Percentiles rank a stretch among this genome's conserved stretches.
Evolutionary conservation across 2,113 vertebrate genomes (phyloP).

Genomic region (Fregata magnificens): DNA sequence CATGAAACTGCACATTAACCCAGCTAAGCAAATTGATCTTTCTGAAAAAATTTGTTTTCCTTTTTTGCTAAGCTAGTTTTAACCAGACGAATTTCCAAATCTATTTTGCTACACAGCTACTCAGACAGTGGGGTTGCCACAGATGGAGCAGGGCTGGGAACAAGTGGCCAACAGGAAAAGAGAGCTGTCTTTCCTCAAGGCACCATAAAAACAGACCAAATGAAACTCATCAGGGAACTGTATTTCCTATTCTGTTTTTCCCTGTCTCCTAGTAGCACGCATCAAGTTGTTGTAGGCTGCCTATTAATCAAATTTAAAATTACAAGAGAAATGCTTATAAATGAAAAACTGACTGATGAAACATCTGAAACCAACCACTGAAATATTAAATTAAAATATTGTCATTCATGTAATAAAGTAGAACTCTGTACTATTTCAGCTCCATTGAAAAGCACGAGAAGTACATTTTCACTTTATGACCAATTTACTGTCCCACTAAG

Average conservation of each 20-base stretch:
- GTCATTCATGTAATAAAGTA: neutral
- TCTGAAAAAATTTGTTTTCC: neutral
- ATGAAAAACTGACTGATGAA: neutral
- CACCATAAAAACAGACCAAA: neutral
- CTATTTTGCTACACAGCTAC: neutral
- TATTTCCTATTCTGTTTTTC: neutral
- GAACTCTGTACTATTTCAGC: neutral
- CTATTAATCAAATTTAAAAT: neutral
- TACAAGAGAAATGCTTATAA: neutral
- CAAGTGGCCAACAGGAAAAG: neutral
- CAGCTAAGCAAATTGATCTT: neutral
- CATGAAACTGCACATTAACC: neutral
- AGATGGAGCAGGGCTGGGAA: neutral
- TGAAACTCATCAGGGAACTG: neutral
- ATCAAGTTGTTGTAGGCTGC: neutral
- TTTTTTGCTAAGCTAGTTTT: neutral
- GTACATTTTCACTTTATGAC: neutral
- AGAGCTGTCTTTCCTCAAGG: neutral
- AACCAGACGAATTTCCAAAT: neutral
- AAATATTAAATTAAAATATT: neutral
- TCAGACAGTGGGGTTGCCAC: neutral
- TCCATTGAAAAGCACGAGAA: neutral
- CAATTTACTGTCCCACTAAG: neutral
- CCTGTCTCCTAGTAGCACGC: neutral
- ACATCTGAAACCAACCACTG: neutral